phyloP scores from a whole-genome alignment of 2,797 vertebrate genomes.

The Thripadectes ignobilis region DNA sequence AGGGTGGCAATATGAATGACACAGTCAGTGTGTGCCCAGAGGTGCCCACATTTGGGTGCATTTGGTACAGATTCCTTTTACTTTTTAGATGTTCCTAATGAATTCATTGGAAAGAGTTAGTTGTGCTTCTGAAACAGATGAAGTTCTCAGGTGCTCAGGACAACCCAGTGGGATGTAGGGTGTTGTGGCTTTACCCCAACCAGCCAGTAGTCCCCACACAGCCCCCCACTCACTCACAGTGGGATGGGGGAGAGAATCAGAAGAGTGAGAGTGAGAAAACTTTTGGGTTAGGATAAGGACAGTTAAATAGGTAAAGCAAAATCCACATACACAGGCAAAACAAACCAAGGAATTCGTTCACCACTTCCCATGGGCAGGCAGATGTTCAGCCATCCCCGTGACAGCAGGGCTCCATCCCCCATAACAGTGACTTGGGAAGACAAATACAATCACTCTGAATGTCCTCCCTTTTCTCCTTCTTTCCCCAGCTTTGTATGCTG shows the following conservation, averaged over 20 bases:
- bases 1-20: background rate
- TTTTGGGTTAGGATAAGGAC: background rate
- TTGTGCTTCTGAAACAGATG: background rate
- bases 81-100: background rate
- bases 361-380: background rate
- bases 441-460: background rate
- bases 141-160: background rate
- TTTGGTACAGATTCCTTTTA: background rate
- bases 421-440: background rate
- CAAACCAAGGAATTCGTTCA: background rate
- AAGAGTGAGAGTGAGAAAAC: background rate
- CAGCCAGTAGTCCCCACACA: background rate
- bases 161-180: background rate
- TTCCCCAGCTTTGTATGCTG: background rate
- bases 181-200: background rate
- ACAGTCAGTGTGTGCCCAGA: background rate
- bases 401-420: background rate
- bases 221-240: background rate
- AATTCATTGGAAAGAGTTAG: background rate
- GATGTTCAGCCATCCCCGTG: background rate
- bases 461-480: background rate
- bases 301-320: background rate
- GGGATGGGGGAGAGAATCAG: background rate
- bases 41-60: background rate
- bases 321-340: background rate